Conservation (phyloP, 2,797 vertebrate genomes). For the Corythornis leucogaster region DNA sequence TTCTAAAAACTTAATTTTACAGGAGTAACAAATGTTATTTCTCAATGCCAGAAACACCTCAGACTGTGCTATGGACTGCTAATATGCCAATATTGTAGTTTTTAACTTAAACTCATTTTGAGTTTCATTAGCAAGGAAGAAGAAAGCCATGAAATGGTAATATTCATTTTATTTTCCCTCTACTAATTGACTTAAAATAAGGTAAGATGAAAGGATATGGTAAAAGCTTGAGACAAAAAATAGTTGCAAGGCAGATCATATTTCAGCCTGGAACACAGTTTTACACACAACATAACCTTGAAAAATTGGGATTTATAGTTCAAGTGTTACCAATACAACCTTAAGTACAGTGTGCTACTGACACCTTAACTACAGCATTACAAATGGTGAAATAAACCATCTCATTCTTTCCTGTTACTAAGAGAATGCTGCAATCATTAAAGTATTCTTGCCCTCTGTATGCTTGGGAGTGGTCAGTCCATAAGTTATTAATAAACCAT, state of each 20-base stretch:
- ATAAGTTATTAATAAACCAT: conserved; percentile 74
- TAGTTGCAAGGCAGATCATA: background rate
- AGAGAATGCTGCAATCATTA: conserved; percentile 44
- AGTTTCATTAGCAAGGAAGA: background rate
- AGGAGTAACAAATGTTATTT: background rate
- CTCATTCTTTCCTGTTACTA: conserved; percentile 16
- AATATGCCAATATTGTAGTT: background rate
- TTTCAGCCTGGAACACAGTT: conserved; percentile 39
- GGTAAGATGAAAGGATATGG: background rate
- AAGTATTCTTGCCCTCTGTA: conserved; percentile 65
- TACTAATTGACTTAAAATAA: conserved; percentile 3
- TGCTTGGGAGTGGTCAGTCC: conserved; percentile 67
- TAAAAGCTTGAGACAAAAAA: conserved; percentile 29
- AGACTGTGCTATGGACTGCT: background rate
- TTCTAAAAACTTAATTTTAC: background rate
- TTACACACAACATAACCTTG: background rate
- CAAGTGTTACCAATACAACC: background rate
- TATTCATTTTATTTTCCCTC: background rate
- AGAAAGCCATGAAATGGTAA: conserved; percentile 8
- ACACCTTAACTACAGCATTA: background rate
- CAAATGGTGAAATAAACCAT: background rate
- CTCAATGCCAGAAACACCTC: conserved; percentile 1
- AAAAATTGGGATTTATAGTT: conserved; percentile 25
- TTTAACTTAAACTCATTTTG: conserved; percentile 30
- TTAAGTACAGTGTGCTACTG: background rate